Evolutionary conservation across 2,113 vertebrate species (phyloP), one percentile per base, ranked within the genome.

Genomic region (Abramis brama): DNA sequence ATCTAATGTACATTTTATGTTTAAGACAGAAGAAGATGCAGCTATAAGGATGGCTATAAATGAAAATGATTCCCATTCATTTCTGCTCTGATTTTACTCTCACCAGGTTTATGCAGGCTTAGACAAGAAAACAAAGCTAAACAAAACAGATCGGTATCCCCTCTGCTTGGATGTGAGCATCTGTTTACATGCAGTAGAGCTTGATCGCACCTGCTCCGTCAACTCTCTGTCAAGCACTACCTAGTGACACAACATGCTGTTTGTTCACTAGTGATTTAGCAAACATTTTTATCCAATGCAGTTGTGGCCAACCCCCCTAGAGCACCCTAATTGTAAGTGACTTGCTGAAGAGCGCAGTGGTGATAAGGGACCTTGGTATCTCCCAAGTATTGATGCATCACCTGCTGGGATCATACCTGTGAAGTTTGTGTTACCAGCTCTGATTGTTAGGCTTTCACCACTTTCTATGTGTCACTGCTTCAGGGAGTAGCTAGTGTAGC

Each of bases 191-290:
- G 59, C n/a, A 19, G 39, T 30, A 80, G 78, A 80, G 59, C 59
- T 66, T 47, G n/a, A 64, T 64, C 15, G 0, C 77, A 62, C 55
- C 17, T 79, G 30, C 55, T 59, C 55, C 17, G 78, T 27, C 59
- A 62, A 45, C n/a, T 77, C 0, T 21, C 75, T 64, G 59, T 80
- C 39, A 25, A 47, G n/a, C 43, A 66, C 9, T 45, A 17, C 59
- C 39, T 64, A 39, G n/a, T 80, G 79, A 80, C 59, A 60, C 6
- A 43, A 79, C 77, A 43, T 79, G 77, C 33, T 79, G 77, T 79
- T 60, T 57, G 33, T 6, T 79, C 55, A 79, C 55, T 43, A 43
- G 55, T 62, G 59, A 64, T 64, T 57, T 78, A 78, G 52, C 52
- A 17, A 75, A 47, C 12, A 43, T 21, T 64, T 80, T 64, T 80